Evolutionary conservation across 1,140 invertebrate species (phyloP).

Genomic region (Lasioglossum baleicum): DNA sequence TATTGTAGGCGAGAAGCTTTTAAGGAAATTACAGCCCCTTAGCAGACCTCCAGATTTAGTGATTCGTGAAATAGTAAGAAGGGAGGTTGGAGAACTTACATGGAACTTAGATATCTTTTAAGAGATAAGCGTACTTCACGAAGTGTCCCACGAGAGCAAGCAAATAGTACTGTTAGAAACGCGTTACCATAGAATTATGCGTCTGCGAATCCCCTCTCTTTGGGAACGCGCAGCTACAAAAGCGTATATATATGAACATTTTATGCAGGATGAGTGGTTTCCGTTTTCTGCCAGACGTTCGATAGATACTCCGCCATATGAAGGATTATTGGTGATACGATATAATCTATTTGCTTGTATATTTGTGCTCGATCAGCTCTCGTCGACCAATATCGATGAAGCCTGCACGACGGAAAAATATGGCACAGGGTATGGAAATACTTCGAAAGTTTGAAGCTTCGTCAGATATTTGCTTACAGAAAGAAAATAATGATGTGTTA

Average conservation of each 20-base stretch:
- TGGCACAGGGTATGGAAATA: neutral
- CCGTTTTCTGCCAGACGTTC: constrained; percentile 10
- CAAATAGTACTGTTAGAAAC: constrained; percentile 16
- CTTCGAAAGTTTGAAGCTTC: neutral
- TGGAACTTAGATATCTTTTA: neutral
- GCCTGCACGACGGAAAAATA: neutral
- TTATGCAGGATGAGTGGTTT: constrained; percentile 19
- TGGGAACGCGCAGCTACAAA: neutral
- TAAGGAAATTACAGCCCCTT: too few relatives aligned
- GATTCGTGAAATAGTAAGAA: too few relatives aligned
- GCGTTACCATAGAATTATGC: constrained; percentile 33
- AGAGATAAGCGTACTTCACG: neutral
- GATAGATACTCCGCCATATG: neutral
- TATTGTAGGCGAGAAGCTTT: too few relatives aligned
- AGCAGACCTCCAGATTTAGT: too few relatives aligned
- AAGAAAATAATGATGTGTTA: too few relatives aligned
- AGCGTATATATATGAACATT: constrained; percentile 12
- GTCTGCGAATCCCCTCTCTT: constrained; percentile 3
- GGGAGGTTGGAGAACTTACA: too few relatives aligned
- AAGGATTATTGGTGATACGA: neutral
- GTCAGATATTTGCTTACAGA: neutral
- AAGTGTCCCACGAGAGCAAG: constrained; percentile 13
- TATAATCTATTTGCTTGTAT: constrained; percentile 9
- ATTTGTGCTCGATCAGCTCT: neutral
- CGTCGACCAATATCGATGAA: constrained; percentile 1